Conservation (phyloP, 2,113 vertebrate species). For the Platycercus adscitus region DNA sequence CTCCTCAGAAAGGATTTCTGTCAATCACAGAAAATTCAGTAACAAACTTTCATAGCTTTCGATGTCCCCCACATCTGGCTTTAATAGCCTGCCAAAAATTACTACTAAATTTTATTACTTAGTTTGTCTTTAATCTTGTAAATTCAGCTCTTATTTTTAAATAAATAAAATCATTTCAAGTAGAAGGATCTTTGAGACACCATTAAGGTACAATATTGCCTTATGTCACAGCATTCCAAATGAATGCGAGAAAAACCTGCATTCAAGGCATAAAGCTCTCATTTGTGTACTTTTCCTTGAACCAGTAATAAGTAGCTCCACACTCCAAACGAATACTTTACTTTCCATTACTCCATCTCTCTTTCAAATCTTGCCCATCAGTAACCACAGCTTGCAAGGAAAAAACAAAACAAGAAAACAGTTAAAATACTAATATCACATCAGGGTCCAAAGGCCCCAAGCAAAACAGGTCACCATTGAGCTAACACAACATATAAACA, state of each 20-base stretch:
- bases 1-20: not conserved
- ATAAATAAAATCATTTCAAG: not conserved
- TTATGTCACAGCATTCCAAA: not conserved
- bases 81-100: not conserved
- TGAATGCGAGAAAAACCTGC: not conserved
- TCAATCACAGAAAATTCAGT: not conserved
- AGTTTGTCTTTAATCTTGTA: not conserved
- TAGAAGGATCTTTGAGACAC: not conserved
- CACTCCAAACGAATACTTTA: not conserved
- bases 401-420: not conserved
- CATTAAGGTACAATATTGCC: not conserved
- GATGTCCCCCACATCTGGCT: not conserved
- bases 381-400: not conserved
- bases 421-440: not conserved
- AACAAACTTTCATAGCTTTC: not conserved
- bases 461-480: not conserved
- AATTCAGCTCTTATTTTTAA: not conserved
- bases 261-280: not conserved
- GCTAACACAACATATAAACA: not conserved
- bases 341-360: not conserved
- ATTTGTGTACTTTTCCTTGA: not conserved
- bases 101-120: not conserved
- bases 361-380: not conserved
- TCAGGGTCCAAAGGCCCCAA: not conserved
- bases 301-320: not conserved